These are phyloP conservation scores for Limnothrissa miodon DNA, from an alignment of 2,113 vertebrate species.

Conservation along the genomic window DNA sequence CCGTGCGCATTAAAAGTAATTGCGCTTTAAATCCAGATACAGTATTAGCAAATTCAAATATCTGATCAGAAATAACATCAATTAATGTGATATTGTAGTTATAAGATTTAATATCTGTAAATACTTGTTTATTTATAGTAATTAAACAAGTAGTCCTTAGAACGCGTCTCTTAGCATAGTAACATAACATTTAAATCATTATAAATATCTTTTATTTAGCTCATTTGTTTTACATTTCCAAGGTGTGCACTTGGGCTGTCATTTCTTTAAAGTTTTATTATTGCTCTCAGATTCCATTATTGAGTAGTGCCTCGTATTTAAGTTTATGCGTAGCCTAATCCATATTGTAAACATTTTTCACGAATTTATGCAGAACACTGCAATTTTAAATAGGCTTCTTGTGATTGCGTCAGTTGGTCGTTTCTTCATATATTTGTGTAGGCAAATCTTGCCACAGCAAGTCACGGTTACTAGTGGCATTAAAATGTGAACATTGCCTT, in stretches of 20 bases:
- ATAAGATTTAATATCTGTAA: neutral
- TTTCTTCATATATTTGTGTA: neutral
- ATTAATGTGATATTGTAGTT: neutral
- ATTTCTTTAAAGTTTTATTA: neutral
- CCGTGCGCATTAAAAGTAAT: neutral
- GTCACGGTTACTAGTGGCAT: neutral
- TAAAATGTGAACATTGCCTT: neutral
- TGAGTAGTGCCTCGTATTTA: neutral
- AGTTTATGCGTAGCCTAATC: neutral
- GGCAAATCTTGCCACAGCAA: neutral
- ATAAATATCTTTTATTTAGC: neutral
- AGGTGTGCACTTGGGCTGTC: neutral
- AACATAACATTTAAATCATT: neutral
- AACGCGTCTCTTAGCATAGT: neutral
- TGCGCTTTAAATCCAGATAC: neutral
- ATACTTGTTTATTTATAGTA: no score
- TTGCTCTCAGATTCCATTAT: neutral
- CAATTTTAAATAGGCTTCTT: neutral
- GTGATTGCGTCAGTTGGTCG: neutral
- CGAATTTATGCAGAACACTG: neutral
- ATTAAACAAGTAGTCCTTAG: no score
- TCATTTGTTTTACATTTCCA: neutral
- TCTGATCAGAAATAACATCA: neutral
- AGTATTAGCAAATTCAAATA: neutral
- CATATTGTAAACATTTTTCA: neutral